Evolutionary conservation across 2,113 vertebrate genomes (phyloP).

Genomic region (Pterocles gutturalis): DNA sequence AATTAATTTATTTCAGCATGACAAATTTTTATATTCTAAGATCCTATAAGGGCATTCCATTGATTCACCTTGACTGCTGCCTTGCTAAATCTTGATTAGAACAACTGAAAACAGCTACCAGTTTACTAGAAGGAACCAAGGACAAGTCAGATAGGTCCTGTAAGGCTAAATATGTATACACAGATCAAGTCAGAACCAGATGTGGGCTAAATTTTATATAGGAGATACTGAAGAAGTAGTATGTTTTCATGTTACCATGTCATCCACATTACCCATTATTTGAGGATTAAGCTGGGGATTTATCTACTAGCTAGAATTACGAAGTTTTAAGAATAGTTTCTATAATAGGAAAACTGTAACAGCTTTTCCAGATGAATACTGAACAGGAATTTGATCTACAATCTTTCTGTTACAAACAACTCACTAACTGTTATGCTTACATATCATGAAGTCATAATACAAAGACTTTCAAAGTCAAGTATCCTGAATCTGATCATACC

Average conservation of each 20-base stretch:
- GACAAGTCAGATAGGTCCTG: background rate
- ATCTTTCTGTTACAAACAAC: background rate
- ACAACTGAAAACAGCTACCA: background rate
- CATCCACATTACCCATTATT: background rate
- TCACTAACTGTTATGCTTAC: background rate
- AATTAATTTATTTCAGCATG: background rate
- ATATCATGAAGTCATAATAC: background rate
- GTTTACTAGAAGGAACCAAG: background rate
- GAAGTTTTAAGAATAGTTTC: background rate
- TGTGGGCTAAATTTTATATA: background rate
- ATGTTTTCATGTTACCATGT: background rate
- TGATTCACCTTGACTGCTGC: background rate
- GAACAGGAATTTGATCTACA: background rate
- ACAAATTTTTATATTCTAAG: background rate
- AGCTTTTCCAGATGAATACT: background rate
- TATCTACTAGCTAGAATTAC: background rate
- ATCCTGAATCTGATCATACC: constrained; percentile 75
- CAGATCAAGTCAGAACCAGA: background rate
- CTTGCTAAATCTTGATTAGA: background rate
- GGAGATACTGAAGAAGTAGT: background rate
- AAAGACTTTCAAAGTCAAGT: background rate
- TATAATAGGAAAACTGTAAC: background rate
- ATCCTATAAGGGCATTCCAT: background rate
- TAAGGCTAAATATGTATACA: background rate
- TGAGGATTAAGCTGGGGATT: background rate